Conservation (phyloP, 2,888 invertebrate genomes). For the Drosophila flavopinicola region DNA sequence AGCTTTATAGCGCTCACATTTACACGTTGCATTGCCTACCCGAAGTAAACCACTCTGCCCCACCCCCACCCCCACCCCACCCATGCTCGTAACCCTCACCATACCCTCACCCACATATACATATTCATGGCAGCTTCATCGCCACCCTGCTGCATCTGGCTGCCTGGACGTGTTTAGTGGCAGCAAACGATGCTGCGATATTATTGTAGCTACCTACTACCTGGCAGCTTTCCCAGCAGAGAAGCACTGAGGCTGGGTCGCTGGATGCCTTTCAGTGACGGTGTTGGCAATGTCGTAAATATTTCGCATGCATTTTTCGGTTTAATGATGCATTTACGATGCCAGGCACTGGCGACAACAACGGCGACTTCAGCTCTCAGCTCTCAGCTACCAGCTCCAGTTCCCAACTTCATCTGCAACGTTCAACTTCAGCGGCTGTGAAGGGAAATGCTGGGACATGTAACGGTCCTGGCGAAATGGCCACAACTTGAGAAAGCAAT, state of each 20-base stretch:
- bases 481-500: slow-evolving; percentile 75
- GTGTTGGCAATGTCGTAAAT: slow-evolving; percentile 78
- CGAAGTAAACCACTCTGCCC: slow-evolving; percentile 20
- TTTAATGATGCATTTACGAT: slow-evolving; percentile 82
- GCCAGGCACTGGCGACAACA: slow-evolving; percentile 68
- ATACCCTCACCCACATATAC: slow-evolving; percentile 5
- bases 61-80: neutral
- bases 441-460: slow-evolving; percentile 53
- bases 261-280: slow-evolving; percentile 51
- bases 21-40: slow-evolving; percentile 71
- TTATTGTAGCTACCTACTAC: slow-evolving; percentile 71
- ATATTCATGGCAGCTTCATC: slow-evolving; percentile 20
- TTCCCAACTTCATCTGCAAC: slow-evolving; percentile 9
- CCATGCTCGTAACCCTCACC: too few relatives aligned
- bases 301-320: slow-evolving; percentile 79
- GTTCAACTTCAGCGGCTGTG: slow-evolving; percentile 18
- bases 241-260: slow-evolving; percentile 9
- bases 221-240: slow-evolving; percentile 54
- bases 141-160: neutral
- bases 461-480: slow-evolving; percentile 57
- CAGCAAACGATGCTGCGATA: slow-evolving; percentile 62
- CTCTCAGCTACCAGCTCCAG: slow-evolving; percentile 1
- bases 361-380: slow-evolving; percentile 15
- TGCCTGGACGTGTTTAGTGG: slow-evolving; percentile 65
- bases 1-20: slow-evolving; percentile 71